Percentiles rank a stretch among this genome's conserved stretches.
phyloP scores from a whole-genome alignment of 2,797 vertebrate species.

The Xerus rutilus region DNA sequence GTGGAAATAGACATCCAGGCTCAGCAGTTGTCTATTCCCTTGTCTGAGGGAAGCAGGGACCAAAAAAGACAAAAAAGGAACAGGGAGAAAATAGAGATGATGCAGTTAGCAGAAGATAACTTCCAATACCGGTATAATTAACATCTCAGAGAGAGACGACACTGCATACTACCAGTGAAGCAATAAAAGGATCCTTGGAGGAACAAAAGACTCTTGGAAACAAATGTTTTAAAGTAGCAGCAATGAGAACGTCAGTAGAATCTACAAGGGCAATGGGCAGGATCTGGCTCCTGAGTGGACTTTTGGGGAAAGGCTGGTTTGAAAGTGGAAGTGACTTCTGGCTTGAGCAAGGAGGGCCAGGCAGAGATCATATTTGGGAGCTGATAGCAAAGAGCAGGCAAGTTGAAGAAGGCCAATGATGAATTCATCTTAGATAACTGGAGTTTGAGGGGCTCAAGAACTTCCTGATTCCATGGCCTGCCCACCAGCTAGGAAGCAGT shows the following conservation, averaged over 20 bases:
- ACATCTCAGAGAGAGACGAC: not conserved
- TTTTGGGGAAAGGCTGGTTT: not conserved
- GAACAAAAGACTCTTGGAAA: not conserved
- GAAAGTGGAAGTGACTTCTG: not conserved
- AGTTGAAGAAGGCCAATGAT: not conserved
- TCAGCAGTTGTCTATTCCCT: not conserved
- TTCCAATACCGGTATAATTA: not conserved
- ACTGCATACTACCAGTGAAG: not conserved
- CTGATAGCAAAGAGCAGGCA: not conserved
- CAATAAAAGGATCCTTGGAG: not conserved
- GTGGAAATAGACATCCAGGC: not conserved
- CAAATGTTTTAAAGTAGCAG: constrained; percentile 15
- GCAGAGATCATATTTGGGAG: not conserved
- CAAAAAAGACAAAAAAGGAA: not conserved
- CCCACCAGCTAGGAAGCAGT: not conserved
- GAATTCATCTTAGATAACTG: not conserved
- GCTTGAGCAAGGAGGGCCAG: not conserved
- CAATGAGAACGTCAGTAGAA: not conserved
- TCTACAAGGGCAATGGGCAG: not conserved
- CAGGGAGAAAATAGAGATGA: constrained; percentile 1
- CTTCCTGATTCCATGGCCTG: not conserved
- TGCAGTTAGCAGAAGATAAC: constrained; percentile 34
- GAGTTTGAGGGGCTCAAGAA: not conserved
- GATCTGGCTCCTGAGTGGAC: not conserved
- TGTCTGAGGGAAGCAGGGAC: not conserved